Evolutionary conservation across 1,140 invertebrate genomes (phyloP), one percentile per base, ranked within the genome.

Genomic region (Drosophila bifasciata): DNA sequence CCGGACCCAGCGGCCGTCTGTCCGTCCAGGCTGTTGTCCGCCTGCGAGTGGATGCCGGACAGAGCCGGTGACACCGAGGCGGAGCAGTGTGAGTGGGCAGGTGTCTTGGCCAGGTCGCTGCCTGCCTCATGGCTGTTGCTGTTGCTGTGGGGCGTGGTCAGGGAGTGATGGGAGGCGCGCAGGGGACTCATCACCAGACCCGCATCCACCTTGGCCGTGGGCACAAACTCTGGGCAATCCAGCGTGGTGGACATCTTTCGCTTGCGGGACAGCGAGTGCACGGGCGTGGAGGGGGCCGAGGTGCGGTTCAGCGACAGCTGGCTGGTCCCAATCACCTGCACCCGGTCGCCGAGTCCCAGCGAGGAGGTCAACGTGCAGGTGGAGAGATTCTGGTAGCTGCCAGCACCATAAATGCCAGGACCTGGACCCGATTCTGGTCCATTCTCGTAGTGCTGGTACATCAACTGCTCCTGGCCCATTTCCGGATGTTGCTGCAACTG

Each of bases 31-130:
- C 89, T 90, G 17, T 89, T 90, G 16, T 90, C 89, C 23, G 80
- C 63, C 57, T 90, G 86, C 5, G 85, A 89, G 21, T 91, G 77
- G 1, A 89, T 70, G 16, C 56, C 72, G 11, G 90, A 91, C 51
- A 91, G 48, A n/a, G 90, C 90, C 5, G 90, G 90, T 21, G 89
- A 91, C 5, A 90, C 85, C 48, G 89, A 91, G 28, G 89, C 89
- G 43, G 85, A 88, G 45, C 76, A 88, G 11, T 89, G 83, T 58
- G 89, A 91, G 53, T 73, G 89, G 8, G 89, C 81, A 49, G 89
- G 89, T 43, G 89, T 90, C 53, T 83, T 74, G 15, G 62, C 72
- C 53, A 53, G 68, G 55, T 79, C 74, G 25, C 43, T 57, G 36
- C 66, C 60, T n/a, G 61, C 61, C 32, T 36, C 32, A 7, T 36